A percentile compares a stretch with the other conserved stretches of the same genome.
Conservation (phyloP, 2,113 vertebrate species). For the Trichomycterus rosablanca region DNA sequence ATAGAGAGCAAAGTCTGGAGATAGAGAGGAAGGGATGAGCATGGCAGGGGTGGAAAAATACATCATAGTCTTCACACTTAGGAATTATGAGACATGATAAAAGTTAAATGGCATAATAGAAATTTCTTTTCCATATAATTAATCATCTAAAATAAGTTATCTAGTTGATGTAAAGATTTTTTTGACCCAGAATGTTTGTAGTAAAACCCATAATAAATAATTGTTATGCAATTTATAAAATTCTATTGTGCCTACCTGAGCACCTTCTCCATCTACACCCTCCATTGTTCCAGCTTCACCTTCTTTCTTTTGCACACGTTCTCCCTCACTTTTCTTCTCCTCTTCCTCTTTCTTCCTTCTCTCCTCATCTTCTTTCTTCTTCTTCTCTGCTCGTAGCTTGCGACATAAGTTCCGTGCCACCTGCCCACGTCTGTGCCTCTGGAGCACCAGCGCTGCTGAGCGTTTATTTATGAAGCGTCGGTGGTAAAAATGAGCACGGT, state of each 20-base stretch:
- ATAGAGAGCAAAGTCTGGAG: constrained; percentile 31
- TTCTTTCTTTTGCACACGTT: constrained; percentile 18
- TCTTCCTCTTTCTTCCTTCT: constrained; percentile 58
- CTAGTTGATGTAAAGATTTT: no score
- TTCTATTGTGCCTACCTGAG: not conserved
- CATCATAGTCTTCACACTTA: no score
- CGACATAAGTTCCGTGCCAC: constrained; percentile 68
- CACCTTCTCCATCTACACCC: not conserved
- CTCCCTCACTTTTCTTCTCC: constrained; percentile 50
- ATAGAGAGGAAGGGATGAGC: not conserved
- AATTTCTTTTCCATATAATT: no score
- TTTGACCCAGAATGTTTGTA: no score
- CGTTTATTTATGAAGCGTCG: constrained; percentile 64
- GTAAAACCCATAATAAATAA: no score
- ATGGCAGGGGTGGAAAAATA: not conserved
- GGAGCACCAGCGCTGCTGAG: constrained; percentile 68
- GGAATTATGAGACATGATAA: no score
- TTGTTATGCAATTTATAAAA: not conserved
- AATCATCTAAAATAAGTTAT: no score
- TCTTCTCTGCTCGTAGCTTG: constrained; percentile 67
- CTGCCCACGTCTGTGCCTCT: constrained; percentile 79
- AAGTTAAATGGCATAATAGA: no score
- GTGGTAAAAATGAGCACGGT: constrained; percentile 71
- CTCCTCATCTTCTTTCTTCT: constrained; percentile 63
- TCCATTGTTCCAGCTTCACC: not conserved